Base-by-base conservation (phyloP, 2,113 vertebrate genomes). In the Antennarius striatus region DNA sequence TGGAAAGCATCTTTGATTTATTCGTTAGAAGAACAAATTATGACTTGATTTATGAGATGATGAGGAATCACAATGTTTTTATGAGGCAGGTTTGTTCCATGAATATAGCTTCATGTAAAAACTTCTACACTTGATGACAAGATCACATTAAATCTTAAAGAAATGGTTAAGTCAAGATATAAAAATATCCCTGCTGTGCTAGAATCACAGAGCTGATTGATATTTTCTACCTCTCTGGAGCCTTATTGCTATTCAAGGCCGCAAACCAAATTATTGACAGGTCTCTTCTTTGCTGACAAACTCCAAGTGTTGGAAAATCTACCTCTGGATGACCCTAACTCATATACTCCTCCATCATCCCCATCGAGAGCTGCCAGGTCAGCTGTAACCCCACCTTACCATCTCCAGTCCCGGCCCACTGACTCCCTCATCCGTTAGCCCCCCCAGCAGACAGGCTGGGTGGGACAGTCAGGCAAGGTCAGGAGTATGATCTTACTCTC, bases 381-480 rank as follows among this genome's bases (percentile, higher is more conserved):
- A 85, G 85, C 88, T 88, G 88, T 89, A 82, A 71, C 56, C 71
- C 59, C 66, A 50, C 77, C 77, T 86, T 81, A 85, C 80, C 29
- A 39, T 79, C 70, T 68, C 64, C 60, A 16, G 73, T 75, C 60
- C 65, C 56, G 64, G 71, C 46, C 72, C 78, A 81, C 67, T 43
- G 72, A 80, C 74, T 81, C 71, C 68, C 75, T 71, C 80, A 77
- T 81, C 70, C 72, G 68, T 77, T 85, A 71, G 56, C 63, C 68
- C 47, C 32, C 28, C 40, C 79, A 83, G 86, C 69, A 43, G 79
- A 70, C 66, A 55, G 74, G 49, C 51, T 58, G 62, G 79, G 82
- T 68, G 82, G 77, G 79, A 83, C 77, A 58, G 75, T 54, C 39
- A 53, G 60, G 65, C 85, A 83, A 89, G 87, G 87, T 86, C 85